phyloP scores from a whole-genome alignment of 2,888 invertebrate genomes.

The Pterobdella sp. region DNA sequence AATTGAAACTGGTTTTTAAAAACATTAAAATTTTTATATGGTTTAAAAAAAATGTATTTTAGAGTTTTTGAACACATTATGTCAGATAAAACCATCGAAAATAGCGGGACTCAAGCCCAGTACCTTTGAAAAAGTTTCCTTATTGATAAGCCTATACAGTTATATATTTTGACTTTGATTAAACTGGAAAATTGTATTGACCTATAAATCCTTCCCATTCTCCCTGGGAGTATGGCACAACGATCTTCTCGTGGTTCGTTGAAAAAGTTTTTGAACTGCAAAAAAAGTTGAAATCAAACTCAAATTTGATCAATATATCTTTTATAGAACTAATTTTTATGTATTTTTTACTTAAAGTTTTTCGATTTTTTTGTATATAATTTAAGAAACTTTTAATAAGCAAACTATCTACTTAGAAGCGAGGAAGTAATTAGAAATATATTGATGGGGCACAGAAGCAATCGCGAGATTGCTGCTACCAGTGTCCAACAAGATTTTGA shows the following conservation, averaged over 20 bases:
- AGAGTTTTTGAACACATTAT: conserved; percentile 23
- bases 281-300: background rate
- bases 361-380: background rate
- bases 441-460: conserved; percentile 55
- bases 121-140: too few species aligned
- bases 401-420: conserved; percentile 44
- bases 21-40: too few species aligned
- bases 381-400: too few species aligned
- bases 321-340: background rate
- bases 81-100: background rate
- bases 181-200: too few species aligned
- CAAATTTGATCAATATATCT: background rate
- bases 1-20: too few species aligned
- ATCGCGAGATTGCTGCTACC: conserved; percentile 63
- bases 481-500: conserved; percentile 61
- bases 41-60: too few species aligned
- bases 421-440: conserved; percentile 51
- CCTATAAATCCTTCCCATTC: conserved; percentile 56
- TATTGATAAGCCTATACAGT: too few species aligned
- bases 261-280: conserved; percentile 25
- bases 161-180: too few species aligned
- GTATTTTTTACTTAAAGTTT: background rate
- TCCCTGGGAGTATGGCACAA: conserved; percentile 58
- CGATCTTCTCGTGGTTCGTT: conserved; percentile 37
- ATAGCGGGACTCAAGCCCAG: background rate